These are phyloP conservation scores for Eilema sororculum DNA, from an alignment of 2,888 invertebrate genomes.

Conservation along the genomic window DNA sequence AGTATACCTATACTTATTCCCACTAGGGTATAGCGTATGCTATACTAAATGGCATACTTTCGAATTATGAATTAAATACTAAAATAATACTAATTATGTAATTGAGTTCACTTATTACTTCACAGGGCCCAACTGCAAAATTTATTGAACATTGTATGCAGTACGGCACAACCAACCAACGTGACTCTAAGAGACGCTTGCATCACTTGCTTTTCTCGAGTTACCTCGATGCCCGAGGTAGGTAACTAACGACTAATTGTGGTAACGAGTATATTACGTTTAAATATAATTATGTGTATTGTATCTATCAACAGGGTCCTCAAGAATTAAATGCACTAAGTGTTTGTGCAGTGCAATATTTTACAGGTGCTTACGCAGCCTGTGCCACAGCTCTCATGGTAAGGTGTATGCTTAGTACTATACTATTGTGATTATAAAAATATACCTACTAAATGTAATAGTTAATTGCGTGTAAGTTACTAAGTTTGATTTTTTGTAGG, in stretches of 20 bases:
- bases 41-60: too few relatives aligned
- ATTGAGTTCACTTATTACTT: constrained; percentile 10
- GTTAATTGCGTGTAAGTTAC: not conserved
- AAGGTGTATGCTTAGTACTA: constrained; percentile 45
- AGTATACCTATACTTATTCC: not conserved
- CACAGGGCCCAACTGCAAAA: constrained; percentile 78
- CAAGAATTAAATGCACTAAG: constrained; percentile 84
- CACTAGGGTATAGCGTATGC: too few relatives aligned
- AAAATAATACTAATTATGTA: not conserved
- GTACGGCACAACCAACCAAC: constrained; percentile 88
- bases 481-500: constrained; percentile 57
- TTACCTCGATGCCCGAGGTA: constrained; percentile 83
- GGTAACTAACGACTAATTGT: not conserved
- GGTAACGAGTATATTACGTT: not conserved
- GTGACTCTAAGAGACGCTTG: constrained; percentile 87
- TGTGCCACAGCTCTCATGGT: constrained; percentile 85
- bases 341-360: constrained; percentile 85
- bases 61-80: too few relatives aligned
- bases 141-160: constrained; percentile 88
- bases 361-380: constrained; percentile 81
- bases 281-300: not conserved
- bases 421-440: too few relatives aligned
- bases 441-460: too few relatives aligned
- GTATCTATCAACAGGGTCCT: constrained; percentile 75
- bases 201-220: constrained; percentile 88